Percentiles rank a stretch among this genome's conserved stretches.
These are phyloP conservation scores for Ivindomyrus marchei DNA, from an alignment of 2,113 vertebrate species.

Conservation along the genomic window DNA sequence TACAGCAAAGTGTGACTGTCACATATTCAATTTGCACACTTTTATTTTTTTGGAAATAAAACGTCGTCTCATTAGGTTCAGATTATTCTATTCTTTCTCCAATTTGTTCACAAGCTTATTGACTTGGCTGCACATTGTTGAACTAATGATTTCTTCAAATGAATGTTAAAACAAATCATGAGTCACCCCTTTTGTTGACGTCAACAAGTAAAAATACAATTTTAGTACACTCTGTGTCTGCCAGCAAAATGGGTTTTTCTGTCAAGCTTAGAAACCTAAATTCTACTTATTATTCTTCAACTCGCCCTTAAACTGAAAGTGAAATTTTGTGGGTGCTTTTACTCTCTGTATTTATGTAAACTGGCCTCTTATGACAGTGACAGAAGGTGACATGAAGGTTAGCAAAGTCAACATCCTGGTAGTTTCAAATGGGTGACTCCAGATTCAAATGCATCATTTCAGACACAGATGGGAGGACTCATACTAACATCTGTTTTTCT, in stretches of 20 bases:
- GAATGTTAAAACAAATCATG: constrained; percentile 19
- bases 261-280: not conserved
- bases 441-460: constrained; percentile 30
- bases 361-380: not conserved
- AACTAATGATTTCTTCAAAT: constrained; percentile 44
- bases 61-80: constrained; percentile 16
- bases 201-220: not conserved
- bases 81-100: constrained; percentile 42
- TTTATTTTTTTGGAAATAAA: constrained; percentile 36
- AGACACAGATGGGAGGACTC: constrained; percentile 32
- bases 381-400: not conserved
- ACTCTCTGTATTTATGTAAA: not conserved
- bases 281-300: not conserved
- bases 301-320: not conserved
- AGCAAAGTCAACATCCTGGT: constrained; percentile 17
- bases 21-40: constrained; percentile 52
- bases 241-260: not conserved
- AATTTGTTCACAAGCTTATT: constrained; percentile 41
- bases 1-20: constrained; percentile 45
- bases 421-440: constrained; percentile 16
- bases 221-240: not conserved
- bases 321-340: not conserved
- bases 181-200: constrained; percentile 3
- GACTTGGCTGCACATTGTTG: constrained; percentile 46
- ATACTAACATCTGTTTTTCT: constrained; percentile 16